Base-by-base conservation (phyloP, 2,113 vertebrate genomes). In the Ramphastos sulfuratus region DNA sequence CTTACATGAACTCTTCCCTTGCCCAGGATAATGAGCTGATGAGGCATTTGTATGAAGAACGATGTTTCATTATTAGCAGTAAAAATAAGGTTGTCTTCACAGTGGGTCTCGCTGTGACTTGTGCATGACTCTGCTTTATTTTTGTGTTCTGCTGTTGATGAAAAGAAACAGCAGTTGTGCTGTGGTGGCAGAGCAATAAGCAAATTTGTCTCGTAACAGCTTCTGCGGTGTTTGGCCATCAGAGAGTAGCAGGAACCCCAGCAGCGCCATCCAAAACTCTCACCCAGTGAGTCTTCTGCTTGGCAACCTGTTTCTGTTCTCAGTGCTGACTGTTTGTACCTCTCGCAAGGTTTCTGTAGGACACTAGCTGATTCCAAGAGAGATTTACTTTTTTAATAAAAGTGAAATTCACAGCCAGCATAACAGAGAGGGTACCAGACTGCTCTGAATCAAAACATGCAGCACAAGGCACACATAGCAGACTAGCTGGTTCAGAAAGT, bases 331-430 rank as follows among this genome's bases (percentile, higher is more conserved):
- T 46, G 52, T 24, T 74, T 80, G 60, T 54, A 44, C 10, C 52
- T 59, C 44, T 83, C 56, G 42, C 79, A 90, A 59, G 13, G 9
- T 37, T 91, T 85, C 82, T 90, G 60, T 20, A 77, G 64, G 52
- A 64, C n/a, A 55, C 21, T 64, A 77, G 69, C 48, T 81, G 33
- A 80, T 77, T 74, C 50, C 72, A 77, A 74, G 37, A 54, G 23
- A 93, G 91, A 87, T 94, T 83, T 93, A 72, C 48, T 83, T 66
- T 60, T 93, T 89, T 78, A 95, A 83, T 85, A 89, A 78, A 74
- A 91, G 23, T 39, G 28, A 73, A 66, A 85, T 70, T 70, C 65
- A 39, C 37, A 71, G 20, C 46, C 64, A 77, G 28, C 13, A 3
- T 31, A 44, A 70, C 9, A 79, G 27, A 6, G 52, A 74, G 55